Evolutionary conservation across 2,888 invertebrate species (phyloP).

Genomic region (Diplolepis rosae): DNA sequence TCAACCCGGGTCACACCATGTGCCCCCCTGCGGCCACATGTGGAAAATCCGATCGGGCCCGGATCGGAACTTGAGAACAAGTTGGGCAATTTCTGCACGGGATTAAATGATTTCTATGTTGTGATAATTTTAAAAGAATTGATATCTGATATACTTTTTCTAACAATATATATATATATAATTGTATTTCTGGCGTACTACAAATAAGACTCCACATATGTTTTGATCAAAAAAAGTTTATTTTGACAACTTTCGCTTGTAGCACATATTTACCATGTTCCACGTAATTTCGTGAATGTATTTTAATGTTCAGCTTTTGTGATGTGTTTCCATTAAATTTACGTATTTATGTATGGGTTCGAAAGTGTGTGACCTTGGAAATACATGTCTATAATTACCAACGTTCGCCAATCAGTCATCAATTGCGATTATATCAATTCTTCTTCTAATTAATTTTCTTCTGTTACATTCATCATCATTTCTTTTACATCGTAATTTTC

Average conservation of each 20-base stretch:
- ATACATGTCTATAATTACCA: slow-evolving; percentile 57
- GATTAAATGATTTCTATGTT: too few species aligned
- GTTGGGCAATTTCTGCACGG: too few species aligned
- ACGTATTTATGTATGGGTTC: slow-evolving; percentile 53
- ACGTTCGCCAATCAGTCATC: slow-evolving; percentile 27
- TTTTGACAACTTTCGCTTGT: slow-evolving; percentile 62
- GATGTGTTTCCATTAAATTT: slow-evolving; percentile 33
- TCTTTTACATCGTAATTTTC: neutral
- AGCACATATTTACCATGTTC: slow-evolving; percentile 59
- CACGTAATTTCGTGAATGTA: slow-evolving; percentile 37
- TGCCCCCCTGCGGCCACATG: too few species aligned
- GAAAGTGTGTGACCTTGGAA: slow-evolving; percentile 57
- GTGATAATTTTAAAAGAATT: too few species aligned
- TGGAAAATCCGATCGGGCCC: too few species aligned
- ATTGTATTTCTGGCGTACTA: too few species aligned
- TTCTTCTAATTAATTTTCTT: slow-evolving; percentile 29
- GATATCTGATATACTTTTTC: too few species aligned
- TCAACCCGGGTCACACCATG: too few species aligned
- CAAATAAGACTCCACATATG: slow-evolving; percentile 5
- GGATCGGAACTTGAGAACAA: too few species aligned
- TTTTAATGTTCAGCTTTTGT: slow-evolving; percentile 39
- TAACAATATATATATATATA: too few species aligned
- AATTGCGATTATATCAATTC: neutral
- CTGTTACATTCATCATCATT: neutral
- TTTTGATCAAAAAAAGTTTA: slow-evolving; percentile 63